These are phyloP conservation scores for Takifugu ocellatus DNA, from an alignment of 2,797 vertebrate species.

Conservation along the genomic window DNA sequence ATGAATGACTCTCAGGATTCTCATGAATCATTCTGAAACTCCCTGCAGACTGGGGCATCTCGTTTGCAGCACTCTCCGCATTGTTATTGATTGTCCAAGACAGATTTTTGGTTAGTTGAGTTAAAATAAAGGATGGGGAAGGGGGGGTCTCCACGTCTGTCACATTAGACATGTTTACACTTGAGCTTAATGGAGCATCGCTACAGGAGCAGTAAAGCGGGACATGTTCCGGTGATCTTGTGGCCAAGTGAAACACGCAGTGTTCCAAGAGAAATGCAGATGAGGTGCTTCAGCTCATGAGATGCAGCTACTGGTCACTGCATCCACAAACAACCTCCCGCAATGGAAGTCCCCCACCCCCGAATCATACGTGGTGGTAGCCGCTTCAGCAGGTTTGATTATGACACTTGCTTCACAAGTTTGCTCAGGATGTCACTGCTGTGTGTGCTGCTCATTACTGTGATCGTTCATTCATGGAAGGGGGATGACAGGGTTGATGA, in stretches of 20 bases:
- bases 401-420: background rate
- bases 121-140: constrained; percentile 3
- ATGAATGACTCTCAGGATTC: constrained; percentile 53
- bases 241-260: constrained; percentile 9
- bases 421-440: background rate
- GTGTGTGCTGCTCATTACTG: too few species aligned
- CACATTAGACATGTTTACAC: constrained; percentile 22
- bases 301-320: constrained; percentile 29
- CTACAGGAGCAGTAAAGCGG: constrained; percentile 27
- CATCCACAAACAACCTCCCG: constrained; percentile 7
- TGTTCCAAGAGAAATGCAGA: constrained; percentile 24
- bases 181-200: constrained; percentile 35
- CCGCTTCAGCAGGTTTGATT: too few species aligned
- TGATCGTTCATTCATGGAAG: constrained; percentile 45
- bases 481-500: constrained; percentile 54
- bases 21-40: constrained; percentile 51
- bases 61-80: constrained; percentile 21
- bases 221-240: constrained; percentile 30
- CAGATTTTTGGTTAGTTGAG: constrained; percentile 16
- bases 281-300: constrained; percentile 35
- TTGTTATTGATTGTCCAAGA: constrained; percentile 54
- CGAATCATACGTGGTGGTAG: too few species aligned
- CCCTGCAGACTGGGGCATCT: constrained; percentile 17
- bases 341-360: too few species aligned
- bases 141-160: background rate